Evolutionary conservation across 2,113 vertebrate species (phyloP).

Genomic region (Apistogramma diplotaenia): DNA sequence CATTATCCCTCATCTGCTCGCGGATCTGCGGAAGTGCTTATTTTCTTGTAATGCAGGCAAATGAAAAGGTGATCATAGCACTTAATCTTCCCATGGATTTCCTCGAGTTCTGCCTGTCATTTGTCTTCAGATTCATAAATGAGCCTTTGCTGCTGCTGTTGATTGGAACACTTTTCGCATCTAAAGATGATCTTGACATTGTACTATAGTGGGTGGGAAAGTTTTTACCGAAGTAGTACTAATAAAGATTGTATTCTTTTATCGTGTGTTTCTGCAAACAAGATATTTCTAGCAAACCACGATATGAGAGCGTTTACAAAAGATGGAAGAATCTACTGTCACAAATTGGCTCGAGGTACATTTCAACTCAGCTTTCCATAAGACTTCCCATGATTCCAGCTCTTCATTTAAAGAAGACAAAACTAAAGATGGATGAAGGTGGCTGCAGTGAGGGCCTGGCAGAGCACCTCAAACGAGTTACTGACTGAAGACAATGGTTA

Average conservation of each 20-base stretch:
- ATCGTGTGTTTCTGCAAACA: no score
- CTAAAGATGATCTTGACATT: not conserved
- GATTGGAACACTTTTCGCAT: not conserved
- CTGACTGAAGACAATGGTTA: no score
- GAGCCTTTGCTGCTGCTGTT: conserved; percentile 38
- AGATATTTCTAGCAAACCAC: no score
- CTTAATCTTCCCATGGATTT: conserved; percentile 55
- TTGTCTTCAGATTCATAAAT: conserved; percentile 34
- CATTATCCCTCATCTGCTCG: conserved; percentile 32
- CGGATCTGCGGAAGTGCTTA: conserved; percentile 13
- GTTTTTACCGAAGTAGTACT: not conserved
- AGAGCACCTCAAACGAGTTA: no score
- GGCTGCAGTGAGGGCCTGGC: no score
- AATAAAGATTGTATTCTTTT: no score
- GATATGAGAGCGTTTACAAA: no score
- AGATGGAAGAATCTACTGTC: not conserved
- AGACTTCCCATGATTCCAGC: no score
- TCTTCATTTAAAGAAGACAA: not conserved
- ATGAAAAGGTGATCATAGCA: conserved; percentile 57
- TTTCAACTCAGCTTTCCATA: not conserved
- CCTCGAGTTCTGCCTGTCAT: conserved; percentile 26
- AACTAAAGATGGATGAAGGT: not conserved
- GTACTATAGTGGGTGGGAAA: not conserved
- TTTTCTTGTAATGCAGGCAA: conserved; percentile 12
- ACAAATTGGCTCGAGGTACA: no score